A percentile compares a stretch with the other conserved stretches of the same genome.
Conservation (phyloP, 2,888 invertebrate species). For the Tinea pellionella region DNA sequence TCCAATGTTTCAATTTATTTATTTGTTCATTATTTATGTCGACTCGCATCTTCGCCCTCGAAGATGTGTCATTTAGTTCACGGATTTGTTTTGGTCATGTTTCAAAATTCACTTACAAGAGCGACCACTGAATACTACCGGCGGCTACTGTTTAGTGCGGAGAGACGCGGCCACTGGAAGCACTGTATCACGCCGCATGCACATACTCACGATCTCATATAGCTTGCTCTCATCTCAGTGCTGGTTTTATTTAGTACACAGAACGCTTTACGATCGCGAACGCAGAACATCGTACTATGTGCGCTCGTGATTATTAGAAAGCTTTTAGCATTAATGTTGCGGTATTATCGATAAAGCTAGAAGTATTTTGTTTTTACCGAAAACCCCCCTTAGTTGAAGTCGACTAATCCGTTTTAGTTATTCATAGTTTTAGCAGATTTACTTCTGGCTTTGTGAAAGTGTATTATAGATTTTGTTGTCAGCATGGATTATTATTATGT, state of each 20-base stretch:
- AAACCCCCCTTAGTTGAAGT: no score
- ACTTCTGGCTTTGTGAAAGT: neutral
- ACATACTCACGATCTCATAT: constrained; percentile 19
- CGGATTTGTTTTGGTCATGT: constrained; percentile 33
- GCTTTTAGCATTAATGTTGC: neutral
- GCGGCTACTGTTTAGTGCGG: neutral
- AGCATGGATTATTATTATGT: neutral
- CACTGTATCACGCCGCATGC: constrained; percentile 32
- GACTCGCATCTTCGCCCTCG: constrained; percentile 57
- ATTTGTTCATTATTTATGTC: constrained; percentile 58
- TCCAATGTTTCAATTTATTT: constrained; percentile 42
- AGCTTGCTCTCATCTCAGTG: neutral
- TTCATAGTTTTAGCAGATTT: neutral
- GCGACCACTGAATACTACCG: constrained; percentile 12
- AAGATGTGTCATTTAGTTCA: constrained; percentile 44
- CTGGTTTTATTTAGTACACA: neutral
- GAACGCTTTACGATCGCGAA: neutral
- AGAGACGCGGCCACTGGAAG: constrained; percentile 54
- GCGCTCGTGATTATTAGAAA: neutral
- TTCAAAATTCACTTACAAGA: constrained; percentile 23
- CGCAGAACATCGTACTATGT: neutral
- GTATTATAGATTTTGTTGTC: neutral
- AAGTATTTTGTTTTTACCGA: neutral
- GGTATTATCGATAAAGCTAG: neutral
- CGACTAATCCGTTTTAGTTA: neutral